Conservation (phyloP, 1,140 invertebrate genomes). For the Odontomachus brunneus region DNA sequence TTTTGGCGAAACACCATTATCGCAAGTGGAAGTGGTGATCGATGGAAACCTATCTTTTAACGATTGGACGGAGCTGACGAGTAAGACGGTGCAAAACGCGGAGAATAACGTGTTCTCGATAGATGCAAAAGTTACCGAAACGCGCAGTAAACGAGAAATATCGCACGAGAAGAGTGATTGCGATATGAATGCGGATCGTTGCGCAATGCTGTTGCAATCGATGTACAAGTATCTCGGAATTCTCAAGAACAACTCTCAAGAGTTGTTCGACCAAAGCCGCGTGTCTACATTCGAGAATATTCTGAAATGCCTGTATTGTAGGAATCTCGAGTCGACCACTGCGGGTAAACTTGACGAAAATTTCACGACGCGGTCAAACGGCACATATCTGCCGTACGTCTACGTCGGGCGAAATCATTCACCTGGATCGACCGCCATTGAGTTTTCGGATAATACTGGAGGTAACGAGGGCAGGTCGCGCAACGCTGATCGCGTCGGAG, state of each 20-base stretch:
- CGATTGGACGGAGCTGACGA: background rate
- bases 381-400: background rate
- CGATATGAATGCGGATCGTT: background rate
- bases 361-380: rapidly evolving
- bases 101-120: background rate
- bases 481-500: background rate
- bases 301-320: slow-evolving; percentile 52
- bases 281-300: slow-evolving; percentile 10
- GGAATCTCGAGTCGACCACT: background rate
- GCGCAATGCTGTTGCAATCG: slow-evolving; percentile 23
- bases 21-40: background rate
- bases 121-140: background rate
- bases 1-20: background rate
- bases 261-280: rapidly evolving
- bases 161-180: background rate
- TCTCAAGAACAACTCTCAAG: background rate
- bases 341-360: background rate
- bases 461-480: too few species aligned
- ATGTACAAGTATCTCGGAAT: slow-evolving; percentile 13
- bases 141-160: background rate
- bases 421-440: background rate
- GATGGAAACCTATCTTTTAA: background rate
- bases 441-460: slow-evolving; percentile 5
- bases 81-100: too few species aligned
- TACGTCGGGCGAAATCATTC: background rate